Conservation (phyloP, 2,888 invertebrate genomes). For the Parnassius smintheus region DNA sequence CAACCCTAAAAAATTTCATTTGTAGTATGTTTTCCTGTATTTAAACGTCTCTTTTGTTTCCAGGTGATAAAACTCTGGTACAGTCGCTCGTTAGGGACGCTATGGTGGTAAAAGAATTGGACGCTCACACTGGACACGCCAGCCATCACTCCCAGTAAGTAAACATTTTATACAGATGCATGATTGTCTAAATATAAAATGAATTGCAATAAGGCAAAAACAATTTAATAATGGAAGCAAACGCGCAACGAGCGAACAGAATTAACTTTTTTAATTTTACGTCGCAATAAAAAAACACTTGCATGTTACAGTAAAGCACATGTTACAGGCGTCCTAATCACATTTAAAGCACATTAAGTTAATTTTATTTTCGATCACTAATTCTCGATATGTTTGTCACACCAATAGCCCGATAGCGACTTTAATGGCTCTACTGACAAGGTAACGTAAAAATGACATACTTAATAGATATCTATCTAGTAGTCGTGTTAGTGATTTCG, state of each 20-base stretch:
- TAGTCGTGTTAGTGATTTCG: constrained; percentile 43
- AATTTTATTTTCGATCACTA: constrained; percentile 64
- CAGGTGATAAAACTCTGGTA: constrained; percentile 94
- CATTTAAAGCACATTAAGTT: constrained; percentile 45
- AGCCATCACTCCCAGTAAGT: constrained; percentile 92
- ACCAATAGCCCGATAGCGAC: constrained; percentile 94
- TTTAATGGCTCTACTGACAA: constrained; percentile 96
- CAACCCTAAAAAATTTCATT: no score
- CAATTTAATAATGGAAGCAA: constrained; percentile 4
- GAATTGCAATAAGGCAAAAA: constrained; percentile 12
- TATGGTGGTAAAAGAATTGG: constrained; percentile 92
- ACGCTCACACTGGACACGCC: constrained; percentile 84
- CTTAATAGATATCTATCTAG: constrained; percentile 46
- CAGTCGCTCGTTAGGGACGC: constrained; percentile 95
- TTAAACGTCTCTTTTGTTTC: constrained; percentile 17
- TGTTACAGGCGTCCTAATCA: constrained; percentile 32
- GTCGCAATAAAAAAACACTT: constrained; percentile 20
- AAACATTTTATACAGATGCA: constrained; percentile 45
- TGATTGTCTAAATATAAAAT: constrained; percentile 40
- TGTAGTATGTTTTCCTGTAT: not conserved
- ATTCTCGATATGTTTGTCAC: constrained; percentile 83
- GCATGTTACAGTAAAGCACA: constrained; percentile 28
- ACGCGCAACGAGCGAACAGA: constrained; percentile 12
- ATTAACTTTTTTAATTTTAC: constrained; percentile 3
- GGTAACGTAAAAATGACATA: constrained; percentile 84